phyloP scores from a whole-genome alignment of 2,888 invertebrate genomes.

The Ryuthela nishihirai region DNA sequence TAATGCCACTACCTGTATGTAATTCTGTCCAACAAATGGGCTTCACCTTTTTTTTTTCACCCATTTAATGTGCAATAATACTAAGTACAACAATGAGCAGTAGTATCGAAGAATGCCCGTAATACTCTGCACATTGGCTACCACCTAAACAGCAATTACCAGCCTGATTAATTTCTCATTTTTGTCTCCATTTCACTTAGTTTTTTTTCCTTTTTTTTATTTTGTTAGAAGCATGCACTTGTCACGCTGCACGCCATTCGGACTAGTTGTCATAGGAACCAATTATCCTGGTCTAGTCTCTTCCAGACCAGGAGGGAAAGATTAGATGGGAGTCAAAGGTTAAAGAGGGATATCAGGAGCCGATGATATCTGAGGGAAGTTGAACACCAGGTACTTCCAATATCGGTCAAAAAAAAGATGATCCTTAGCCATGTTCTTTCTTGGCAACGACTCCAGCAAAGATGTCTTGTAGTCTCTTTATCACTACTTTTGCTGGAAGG shows the following conservation, averaged over 20 bases:
- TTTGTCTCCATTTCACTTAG: conserved; percentile 9
- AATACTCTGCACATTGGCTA: conserved; percentile 32
- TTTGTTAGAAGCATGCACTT: conserved; percentile 27
- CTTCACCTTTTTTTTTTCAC: conserved; percentile 18
- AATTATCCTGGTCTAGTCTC: conserved; percentile 28
- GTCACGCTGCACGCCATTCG: conserved; percentile 34
- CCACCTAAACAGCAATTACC: conserved; percentile 36
- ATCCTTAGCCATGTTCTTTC: too few species aligned
- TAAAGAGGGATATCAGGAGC: too few species aligned
- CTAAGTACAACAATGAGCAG: conserved; percentile 38
- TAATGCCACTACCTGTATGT: conserved; percentile 35
- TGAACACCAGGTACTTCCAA: too few species aligned
- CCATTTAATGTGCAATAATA: conserved; percentile 38
- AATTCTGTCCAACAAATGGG: conserved; percentile 37
- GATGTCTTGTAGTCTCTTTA: too few species aligned
- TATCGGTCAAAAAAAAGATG: too few species aligned
- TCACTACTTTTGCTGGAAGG: too few species aligned
- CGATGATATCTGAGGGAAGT: too few species aligned
- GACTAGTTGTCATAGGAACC: conserved; percentile 40
- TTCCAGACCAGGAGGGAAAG: conserved; percentile 29
- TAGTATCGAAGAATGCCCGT: too few species aligned
- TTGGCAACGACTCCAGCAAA: too few species aligned
- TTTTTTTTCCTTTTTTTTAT: conserved; percentile 21
- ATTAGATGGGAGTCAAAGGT: conserved; percentile 4
- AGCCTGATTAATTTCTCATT: conserved; percentile 18